These are phyloP conservation scores for Centropus unirufus DNA, from an alignment of 2,113 vertebrate genomes.

Conservation along the genomic window DNA sequence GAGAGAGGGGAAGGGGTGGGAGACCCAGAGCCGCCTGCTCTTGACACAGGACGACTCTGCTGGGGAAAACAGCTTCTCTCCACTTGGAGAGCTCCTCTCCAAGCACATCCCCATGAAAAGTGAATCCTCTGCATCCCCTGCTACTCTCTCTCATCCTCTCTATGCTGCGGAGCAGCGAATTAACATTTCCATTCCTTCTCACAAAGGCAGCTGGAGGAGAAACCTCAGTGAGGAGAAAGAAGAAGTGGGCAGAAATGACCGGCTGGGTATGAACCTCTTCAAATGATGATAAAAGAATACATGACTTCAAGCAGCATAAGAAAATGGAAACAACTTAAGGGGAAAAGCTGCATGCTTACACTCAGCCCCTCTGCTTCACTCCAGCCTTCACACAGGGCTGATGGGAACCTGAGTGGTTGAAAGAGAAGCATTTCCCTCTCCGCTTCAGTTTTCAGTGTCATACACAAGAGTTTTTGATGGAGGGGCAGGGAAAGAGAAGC, in stretches of 20 bases:
- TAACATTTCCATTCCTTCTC: neutral
- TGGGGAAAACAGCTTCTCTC: neutral
- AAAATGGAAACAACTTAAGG: neutral
- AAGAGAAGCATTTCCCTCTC: neutral
- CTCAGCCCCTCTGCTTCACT: neutral
- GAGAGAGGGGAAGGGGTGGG: neutral
- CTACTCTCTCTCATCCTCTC: neutral
- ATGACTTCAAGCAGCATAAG: neutral
- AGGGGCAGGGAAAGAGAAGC: neutral
- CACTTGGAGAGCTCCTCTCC: neutral
- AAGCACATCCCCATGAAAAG: neutral
- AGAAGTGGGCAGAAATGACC: neutral
- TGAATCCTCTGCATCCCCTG: neutral
- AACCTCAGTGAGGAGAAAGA: neutral
- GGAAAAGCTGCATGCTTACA: neutral
- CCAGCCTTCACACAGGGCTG: neutral
- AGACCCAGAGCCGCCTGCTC: fast-evolving
- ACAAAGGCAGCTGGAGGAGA: neutral
- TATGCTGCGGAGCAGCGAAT: neutral
- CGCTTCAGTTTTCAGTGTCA: neutral
- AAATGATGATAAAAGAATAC: neutral
- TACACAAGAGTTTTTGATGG: neutral
- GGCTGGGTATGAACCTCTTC: neutral
- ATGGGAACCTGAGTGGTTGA: neutral
- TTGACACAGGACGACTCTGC: neutral